Evolutionary conservation across 1,140 invertebrate species (phyloP).

Genomic region (Diabrotica undecimpunctata): DNA sequence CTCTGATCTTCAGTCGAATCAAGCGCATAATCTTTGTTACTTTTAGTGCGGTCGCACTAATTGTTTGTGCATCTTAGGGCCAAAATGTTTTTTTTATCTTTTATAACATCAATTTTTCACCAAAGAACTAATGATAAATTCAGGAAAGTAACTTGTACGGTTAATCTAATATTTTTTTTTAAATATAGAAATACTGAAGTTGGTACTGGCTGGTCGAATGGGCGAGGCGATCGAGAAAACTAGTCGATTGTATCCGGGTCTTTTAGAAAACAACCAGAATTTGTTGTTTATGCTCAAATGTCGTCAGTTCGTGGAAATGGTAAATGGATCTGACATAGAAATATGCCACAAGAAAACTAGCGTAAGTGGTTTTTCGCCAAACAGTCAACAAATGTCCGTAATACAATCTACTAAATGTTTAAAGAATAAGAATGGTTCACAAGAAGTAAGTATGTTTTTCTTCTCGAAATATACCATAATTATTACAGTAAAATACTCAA

Average conservation of each 20-base stretch:
- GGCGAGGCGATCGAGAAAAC: conserved; percentile 92
- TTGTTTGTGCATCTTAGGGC: no score
- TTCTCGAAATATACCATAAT: no score
- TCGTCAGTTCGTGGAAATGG: conserved; percentile 96
- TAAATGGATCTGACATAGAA: conserved; percentile 78
- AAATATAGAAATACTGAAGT: conserved; percentile 80
- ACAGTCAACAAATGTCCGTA: conserved; percentile 63
- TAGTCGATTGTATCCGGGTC: conserved; percentile 81
- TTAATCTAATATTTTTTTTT: no score
- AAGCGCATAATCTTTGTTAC: no score
- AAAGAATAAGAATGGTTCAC: conserved; percentile 47
- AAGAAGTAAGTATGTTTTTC: conserved; percentile 11
- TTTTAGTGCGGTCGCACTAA: no score
- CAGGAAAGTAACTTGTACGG: no score
- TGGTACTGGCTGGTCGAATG: conserved; percentile 88
- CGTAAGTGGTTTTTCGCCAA: conserved; percentile 36
- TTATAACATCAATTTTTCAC: no score
- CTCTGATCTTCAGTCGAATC: no score
- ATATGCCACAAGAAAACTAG: conserved; percentile 48
- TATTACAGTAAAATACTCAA: no score
- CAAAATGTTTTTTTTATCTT: no score
- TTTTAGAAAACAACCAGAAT: conserved; percentile 86
- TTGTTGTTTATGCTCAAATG: conserved; percentile 93
- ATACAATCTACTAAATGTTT: conserved; percentile 71
- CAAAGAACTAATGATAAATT: no score